A percentile compares a stretch with the other conserved stretches of the same genome.
Evolutionary conservation across 2,797 vertebrate species (phyloP).

Genomic region (Dryobates pubescens): DNA sequence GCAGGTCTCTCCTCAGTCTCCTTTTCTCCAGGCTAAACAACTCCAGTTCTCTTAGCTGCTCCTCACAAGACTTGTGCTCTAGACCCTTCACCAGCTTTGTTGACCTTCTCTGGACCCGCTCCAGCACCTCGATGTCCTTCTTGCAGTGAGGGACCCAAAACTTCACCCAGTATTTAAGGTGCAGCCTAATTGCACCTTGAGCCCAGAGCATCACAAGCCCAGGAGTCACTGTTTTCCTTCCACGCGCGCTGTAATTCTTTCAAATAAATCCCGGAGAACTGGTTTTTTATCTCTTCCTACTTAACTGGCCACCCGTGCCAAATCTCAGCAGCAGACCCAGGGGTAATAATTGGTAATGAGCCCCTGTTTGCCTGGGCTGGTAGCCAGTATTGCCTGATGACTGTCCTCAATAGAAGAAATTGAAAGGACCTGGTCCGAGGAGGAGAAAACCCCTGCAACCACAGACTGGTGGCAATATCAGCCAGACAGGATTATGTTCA

Average conservation of each 20-base stretch:
- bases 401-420: not conserved
- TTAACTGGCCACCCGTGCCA: not conserved
- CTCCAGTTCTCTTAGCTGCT: not conserved
- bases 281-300: not conserved
- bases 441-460: not conserved
- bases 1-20: not conserved
- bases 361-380: constrained; percentile 16
- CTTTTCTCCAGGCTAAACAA: not conserved
- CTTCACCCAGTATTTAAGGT: not conserved
- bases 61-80: not conserved
- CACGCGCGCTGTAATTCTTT: not conserved
- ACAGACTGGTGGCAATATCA: not conserved
- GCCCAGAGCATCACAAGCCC: not conserved
- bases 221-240: not conserved
- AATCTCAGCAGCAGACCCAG: not conserved
- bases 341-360: not conserved
- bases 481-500: not conserved
- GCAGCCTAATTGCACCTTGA: not conserved
- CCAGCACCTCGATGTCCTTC: not conserved
- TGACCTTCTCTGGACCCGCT: not conserved
- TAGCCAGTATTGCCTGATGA: not conserved
- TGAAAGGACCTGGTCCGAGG: not conserved
- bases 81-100: not conserved
- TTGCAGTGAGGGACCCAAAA: too few relatives aligned
- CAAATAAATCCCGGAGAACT: not conserved